phyloP scores from a whole-genome alignment of 2,888 invertebrate genomes.

The Oegoconia quadripuncta region DNA sequence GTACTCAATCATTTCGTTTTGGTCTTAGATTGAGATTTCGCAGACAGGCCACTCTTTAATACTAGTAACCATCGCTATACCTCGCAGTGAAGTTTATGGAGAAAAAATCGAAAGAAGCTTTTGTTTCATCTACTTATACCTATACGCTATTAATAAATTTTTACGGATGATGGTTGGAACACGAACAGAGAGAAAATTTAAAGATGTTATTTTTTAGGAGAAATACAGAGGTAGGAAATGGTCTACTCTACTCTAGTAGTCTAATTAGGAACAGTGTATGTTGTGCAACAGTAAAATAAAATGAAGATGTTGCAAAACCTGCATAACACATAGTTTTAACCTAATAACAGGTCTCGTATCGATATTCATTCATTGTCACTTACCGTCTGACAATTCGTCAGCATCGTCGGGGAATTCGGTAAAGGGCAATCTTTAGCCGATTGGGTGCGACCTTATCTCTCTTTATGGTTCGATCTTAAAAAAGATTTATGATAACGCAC shows the following conservation, averaged over 20 bases:
- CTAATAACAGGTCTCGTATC: slow-evolving; percentile 36
- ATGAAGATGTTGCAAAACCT: too few relatives aligned
- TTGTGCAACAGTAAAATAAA: neutral
- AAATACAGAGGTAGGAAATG: too few relatives aligned
- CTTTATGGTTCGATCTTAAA: slow-evolving; percentile 77
- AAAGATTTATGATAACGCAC: slow-evolving; percentile 79
- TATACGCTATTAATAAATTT: too few relatives aligned
- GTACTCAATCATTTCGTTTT: slow-evolving; percentile 50
- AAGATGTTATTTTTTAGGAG: too few relatives aligned
- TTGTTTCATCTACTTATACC: too few relatives aligned
- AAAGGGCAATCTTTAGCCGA: slow-evolving; percentile 71
- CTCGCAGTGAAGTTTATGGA: too few relatives aligned
- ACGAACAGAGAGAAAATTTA: too few relatives aligned
- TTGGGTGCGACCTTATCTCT: slow-evolving; percentile 75
- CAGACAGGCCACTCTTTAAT: neutral
- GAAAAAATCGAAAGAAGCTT: too few relatives aligned
- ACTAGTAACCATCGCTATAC: too few relatives aligned
- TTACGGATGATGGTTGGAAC: too few relatives aligned
- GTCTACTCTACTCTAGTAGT: too few relatives aligned
- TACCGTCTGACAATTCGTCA: slow-evolving; percentile 65
- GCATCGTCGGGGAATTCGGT: slow-evolving; percentile 58
- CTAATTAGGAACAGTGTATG: too few relatives aligned
- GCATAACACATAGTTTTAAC: slow-evolving; percentile 2
- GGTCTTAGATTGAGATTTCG: slow-evolving; percentile 5
- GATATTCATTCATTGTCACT: slow-evolving; percentile 19